Evolutionary conservation across 2,888 invertebrate species (phyloP).

Genomic region (Biston stratarius): DNA sequence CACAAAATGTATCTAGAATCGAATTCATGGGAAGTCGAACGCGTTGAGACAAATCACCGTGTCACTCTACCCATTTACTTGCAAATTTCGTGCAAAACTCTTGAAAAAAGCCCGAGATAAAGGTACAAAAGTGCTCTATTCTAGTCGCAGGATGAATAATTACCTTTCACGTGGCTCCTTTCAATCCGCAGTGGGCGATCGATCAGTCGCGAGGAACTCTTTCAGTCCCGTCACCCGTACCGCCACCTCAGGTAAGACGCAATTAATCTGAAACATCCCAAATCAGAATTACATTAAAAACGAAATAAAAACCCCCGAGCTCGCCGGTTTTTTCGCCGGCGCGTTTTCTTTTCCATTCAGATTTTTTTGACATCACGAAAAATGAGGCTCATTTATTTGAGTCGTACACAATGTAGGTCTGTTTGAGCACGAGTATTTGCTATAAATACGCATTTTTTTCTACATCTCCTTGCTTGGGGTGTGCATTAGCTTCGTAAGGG

Average conservation of each 20-base stretch:
- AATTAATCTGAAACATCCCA: constrained; percentile 86
- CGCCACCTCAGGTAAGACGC: constrained; percentile 82
- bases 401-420: constrained; percentile 87
- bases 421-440: constrained; percentile 87
- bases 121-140: constrained; percentile 86
- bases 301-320: constrained; percentile 81
- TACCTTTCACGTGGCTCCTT: constrained; percentile 85
- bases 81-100: constrained; percentile 85
- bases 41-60: constrained; percentile 80
- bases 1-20: constrained; percentile 56
- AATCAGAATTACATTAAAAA: constrained; percentile 86
- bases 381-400: constrained; percentile 87
- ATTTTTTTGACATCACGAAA: constrained; percentile 87
- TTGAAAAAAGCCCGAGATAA: constrained; percentile 82
- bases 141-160: constrained; percentile 86
- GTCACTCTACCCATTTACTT: constrained; percentile 84
- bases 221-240: constrained; percentile 83
- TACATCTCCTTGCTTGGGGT: constrained; percentile 85
- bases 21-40: constrained; percentile 76
- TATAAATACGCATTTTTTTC: constrained; percentile 87
- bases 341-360: constrained; percentile 86
- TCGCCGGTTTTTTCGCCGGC: constrained; percentile 80
- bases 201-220: constrained; percentile 85
- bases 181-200: constrained; percentile 83
- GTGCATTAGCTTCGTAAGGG: constrained; percentile 83